Base-by-base conservation (phyloP, 1,140 invertebrate genomes). In the Augochlora pura region DNA sequence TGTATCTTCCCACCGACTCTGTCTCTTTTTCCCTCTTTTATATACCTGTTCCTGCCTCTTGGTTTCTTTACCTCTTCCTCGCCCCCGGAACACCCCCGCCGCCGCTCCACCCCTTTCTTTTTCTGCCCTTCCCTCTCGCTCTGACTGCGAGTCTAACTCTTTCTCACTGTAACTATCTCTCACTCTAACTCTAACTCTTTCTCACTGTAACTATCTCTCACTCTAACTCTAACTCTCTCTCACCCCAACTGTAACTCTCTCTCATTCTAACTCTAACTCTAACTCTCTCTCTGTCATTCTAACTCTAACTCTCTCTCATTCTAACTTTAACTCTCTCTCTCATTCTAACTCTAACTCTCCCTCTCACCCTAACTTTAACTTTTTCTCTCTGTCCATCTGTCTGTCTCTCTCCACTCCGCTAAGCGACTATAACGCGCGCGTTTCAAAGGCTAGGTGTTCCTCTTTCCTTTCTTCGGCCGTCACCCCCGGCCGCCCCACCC, bases 401-500 rank as follows among this genome's bases (percentile, higher is more conserved):
- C 21, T 32, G 23, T 42, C 25, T 16, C 1, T 9, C 25, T 16
- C 21, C 54, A 18, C 38, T 52, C 32, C 8, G 42, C 32, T 32
- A 12, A 57, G 54, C 27, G 32, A 18, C 71, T 64, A 72, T 72
- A 72, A 62, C 42, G 42, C 18, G 65, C 21, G 32, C 46, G 65
- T 38, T 79, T 79, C 67, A 52, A 67, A 54, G 62, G 42, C 62
- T 79, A 74, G 78, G 62, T 68, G 78, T 75, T 65, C 71, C 71
- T 76, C 78, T 75, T 80, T 80, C 72, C 42, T 69, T 76, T 66
- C 78, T 59, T 66, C 60, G 2, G 5, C 49, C 18, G 49, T 21
- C 25, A 21, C 49, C 49, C 5, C 49, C 42, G 14, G 42, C 12
- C 42, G 6, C 3, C 27, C 42, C 21, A 23, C 5, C 10, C 60